Percentiles rank a stretch among this genome's conserved stretches.
These are phyloP conservation scores for Hermaeophaga mercurialis DNA, from an alignment of 2,888 invertebrate species.

Conservation along the genomic window DNA sequence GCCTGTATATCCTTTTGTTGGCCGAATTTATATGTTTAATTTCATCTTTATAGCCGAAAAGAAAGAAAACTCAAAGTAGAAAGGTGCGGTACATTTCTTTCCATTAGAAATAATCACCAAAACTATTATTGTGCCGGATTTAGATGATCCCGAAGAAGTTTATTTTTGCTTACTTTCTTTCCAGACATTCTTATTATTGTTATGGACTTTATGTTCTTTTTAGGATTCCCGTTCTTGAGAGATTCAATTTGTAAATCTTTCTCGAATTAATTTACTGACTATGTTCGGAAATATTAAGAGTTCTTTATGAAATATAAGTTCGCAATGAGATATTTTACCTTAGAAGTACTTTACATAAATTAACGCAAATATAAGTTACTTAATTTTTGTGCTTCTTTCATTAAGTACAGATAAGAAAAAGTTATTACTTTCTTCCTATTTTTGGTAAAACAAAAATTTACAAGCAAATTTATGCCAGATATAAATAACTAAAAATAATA, in stretches of 20 bases:
- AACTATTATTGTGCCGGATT: constrained; percentile 29
- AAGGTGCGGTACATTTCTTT: constrained; percentile 20
- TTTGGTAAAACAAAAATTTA: too few relatives aligned
- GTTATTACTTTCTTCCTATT: too few relatives aligned
- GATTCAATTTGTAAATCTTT: constrained; percentile 29
- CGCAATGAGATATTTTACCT: constrained; percentile 5
- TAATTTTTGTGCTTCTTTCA: too few relatives aligned
- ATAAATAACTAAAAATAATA: too few relatives aligned
- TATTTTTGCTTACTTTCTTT: constrained; percentile 33
- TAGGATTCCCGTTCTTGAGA: constrained; percentile 15
- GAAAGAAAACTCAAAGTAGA: constrained; percentile 11
- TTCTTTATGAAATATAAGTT: constrained; percentile 8
- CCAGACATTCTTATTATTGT: constrained; percentile 27
- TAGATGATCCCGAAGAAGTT: constrained; percentile 33
- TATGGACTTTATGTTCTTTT: constrained; percentile 26
- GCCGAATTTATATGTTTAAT: constrained; percentile 19
- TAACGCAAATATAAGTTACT: too few relatives aligned
- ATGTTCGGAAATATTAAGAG: constrained; percentile 2
- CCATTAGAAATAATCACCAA: constrained; percentile 22
- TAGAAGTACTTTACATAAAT: too few relatives aligned
- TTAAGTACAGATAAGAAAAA: too few relatives aligned
- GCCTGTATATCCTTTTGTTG: constrained; percentile 6
- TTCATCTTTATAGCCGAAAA: constrained; percentile 16
- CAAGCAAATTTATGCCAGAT: too few relatives aligned
- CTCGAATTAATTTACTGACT: constrained; percentile 13